A percentile compares a stretch with the other conserved stretches of the same genome.
phyloP scores from a whole-genome alignment of 2,888 invertebrate species.

The Electrophaes corylata region DNA sequence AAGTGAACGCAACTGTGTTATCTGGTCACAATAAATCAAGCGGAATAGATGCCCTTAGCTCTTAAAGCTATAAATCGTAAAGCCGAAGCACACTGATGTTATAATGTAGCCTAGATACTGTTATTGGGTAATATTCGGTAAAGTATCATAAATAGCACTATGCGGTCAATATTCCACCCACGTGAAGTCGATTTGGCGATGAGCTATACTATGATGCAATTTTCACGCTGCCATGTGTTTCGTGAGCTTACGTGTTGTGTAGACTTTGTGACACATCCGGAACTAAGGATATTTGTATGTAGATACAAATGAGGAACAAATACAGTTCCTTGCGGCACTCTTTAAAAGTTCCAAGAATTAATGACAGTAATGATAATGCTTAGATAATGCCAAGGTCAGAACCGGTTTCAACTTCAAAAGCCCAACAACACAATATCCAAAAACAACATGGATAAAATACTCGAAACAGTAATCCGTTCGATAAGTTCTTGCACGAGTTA shows the following conservation, averaged over 20 bases:
- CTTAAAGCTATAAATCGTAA: constrained; percentile 24
- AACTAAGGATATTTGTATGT: background rate
- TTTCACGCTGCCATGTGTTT: constrained; percentile 14
- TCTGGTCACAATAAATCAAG: constrained; percentile 33
- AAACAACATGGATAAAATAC: background rate
- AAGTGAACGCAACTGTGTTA: constrained; percentile 27
- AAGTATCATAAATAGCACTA: constrained; percentile 21
- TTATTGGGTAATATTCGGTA: constrained; percentile 25
- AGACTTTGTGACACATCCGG: constrained; percentile 4
- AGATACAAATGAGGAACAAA: background rate
- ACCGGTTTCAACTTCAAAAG: background rate
- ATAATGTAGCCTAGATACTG: constrained; percentile 22
- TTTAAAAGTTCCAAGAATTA: background rate
- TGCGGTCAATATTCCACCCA: constrained; percentile 29
- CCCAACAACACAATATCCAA: background rate
- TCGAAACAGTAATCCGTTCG: background rate
- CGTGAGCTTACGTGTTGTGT: constrained; percentile 11
- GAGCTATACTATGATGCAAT: constrained; percentile 28
- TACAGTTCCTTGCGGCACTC: background rate
- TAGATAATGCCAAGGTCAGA: background rate
- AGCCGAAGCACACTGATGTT: constrained; percentile 8
- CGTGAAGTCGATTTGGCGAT: constrained; percentile 20
- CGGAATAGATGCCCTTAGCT: constrained; percentile 30
- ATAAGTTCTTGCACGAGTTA: constrained; percentile 2
- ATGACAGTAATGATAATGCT: background rate